A percentile compares a stretch with the other conserved stretches of the same genome.
Evolutionary conservation across 2,113 vertebrate species (phyloP).

Genomic region (Misgurnus anguillicaudatus): DNA sequence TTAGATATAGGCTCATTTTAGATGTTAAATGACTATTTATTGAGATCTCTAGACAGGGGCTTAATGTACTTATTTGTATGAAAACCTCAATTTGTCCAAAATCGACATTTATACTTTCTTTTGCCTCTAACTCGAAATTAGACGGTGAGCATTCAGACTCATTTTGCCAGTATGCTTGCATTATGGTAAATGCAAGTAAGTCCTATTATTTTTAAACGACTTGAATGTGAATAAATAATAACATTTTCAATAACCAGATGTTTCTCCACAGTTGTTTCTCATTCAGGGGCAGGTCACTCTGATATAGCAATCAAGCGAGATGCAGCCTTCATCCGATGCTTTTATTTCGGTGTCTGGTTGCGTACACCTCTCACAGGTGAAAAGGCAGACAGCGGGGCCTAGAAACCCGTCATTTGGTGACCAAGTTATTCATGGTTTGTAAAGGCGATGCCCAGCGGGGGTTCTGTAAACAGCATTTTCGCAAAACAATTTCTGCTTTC

Average conservation of each 20-base stretch:
- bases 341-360: conserved; percentile 29
- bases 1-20: too few relatives aligned
- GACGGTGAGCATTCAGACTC: too few relatives aligned
- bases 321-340: neutral
- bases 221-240: conserved; percentile 10
- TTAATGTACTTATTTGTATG: too few relatives aligned
- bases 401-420: conserved; percentile 45
- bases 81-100: too few relatives aligned
- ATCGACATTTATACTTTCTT: too few relatives aligned
- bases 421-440: conserved; percentile 52
- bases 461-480: conserved; percentile 50
- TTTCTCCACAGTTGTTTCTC: neutral
- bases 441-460: conserved; percentile 41
- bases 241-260: neutral
- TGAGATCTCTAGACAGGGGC: too few relatives aligned
- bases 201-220: too few relatives aligned
- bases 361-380: conserved; percentile 43
- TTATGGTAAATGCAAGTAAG: too few relatives aligned
- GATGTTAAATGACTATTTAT: too few relatives aligned
- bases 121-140: too few relatives aligned
- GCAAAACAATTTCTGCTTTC: conserved; percentile 47
- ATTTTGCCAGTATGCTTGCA: too few relatives aligned
- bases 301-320: neutral
- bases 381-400: conserved; percentile 43
- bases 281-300: neutral